These are phyloP conservation scores for Triplophysa siluroides DNA, from an alignment of 2,113 vertebrate genomes.

Conservation along the genomic window DNA sequence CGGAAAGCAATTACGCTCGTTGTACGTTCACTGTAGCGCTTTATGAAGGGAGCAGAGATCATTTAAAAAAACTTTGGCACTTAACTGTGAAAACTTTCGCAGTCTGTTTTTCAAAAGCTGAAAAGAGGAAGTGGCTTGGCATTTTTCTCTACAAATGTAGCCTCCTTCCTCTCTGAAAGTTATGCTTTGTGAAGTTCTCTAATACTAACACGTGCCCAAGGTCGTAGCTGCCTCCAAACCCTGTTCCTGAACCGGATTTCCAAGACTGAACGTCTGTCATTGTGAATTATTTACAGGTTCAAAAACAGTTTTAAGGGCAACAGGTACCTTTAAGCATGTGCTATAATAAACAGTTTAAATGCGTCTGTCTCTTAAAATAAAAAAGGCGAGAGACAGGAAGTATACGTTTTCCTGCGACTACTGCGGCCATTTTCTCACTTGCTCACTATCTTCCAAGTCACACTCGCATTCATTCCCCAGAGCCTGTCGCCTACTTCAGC, in stretches of 20 bases:
- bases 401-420: not conserved
- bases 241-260: constrained; percentile 1
- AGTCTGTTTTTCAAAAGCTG: constrained; percentile 16
- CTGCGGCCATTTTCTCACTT: constrained; percentile 21
- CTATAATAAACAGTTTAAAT: not conserved
- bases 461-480: constrained; percentile 13
- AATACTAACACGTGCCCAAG: constrained; percentile 25
- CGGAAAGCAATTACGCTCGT: constrained; percentile 5
- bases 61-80: not conserved
- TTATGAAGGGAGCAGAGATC: constrained; percentile 6
- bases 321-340: constrained; percentile 8
- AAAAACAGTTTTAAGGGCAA: constrained; percentile 25
- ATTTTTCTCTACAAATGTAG: constrained; percentile 5
- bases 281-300: constrained; percentile 28
- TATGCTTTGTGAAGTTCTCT: not conserved
- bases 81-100: constrained; percentile 6
- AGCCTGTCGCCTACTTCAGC: not conserved
- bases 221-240: constrained; percentile 34
- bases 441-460: constrained; percentile 1
- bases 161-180: constrained; percentile 26
- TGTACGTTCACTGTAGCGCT: constrained; percentile 1
- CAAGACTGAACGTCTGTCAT: not conserved
- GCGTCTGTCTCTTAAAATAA: not conserved
- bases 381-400: constrained; percentile 21
- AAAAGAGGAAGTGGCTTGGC: constrained; percentile 57